Percentiles rank a stretch among this genome's conserved stretches.
Evolutionary conservation across 1,140 invertebrate species (phyloP).

Genomic region (Aporrectodea caliginosa): DNA sequence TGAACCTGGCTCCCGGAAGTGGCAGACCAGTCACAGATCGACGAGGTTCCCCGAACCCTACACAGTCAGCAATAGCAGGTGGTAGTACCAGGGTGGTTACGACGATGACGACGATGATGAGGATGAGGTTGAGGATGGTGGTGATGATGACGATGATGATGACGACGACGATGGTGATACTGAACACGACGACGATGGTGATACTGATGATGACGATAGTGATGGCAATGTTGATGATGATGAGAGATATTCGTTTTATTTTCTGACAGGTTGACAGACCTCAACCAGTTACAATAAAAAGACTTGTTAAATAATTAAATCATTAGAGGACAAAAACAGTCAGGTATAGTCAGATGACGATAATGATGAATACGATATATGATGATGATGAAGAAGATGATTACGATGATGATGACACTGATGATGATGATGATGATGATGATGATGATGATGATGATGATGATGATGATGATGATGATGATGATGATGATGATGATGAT

Average conservation of each 20-base stretch:
- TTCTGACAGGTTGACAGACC: too few species aligned
- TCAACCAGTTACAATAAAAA: too few species aligned
- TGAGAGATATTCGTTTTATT: background rate
- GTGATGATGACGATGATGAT: background rate
- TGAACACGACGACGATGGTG: background rate
- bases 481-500: too few species aligned
- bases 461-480: too few species aligned
- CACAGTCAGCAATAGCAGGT: background rate
- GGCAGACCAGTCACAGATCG: conserved; percentile 66
- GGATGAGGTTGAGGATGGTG: background rate
- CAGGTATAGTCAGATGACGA: too few species aligned
- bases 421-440: too few species aligned
- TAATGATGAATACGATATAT: too few species aligned
- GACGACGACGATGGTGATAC: background rate
- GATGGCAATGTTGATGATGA: background rate
- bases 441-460: too few species aligned
- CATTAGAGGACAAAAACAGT: too few species aligned
- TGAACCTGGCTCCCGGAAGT: conserved; percentile 73
- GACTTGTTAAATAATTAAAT: too few species aligned
- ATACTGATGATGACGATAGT: background rate
- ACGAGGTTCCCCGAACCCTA: conserved; percentile 71
- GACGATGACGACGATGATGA: background rate
- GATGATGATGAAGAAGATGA: too few species aligned
- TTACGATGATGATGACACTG: too few species aligned
- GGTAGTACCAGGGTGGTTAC: background rate